These are phyloP conservation scores for Tretioscincus oriximinensis DNA, from an alignment of 2,113 vertebrate genomes.

Conservation along the genomic window DNA sequence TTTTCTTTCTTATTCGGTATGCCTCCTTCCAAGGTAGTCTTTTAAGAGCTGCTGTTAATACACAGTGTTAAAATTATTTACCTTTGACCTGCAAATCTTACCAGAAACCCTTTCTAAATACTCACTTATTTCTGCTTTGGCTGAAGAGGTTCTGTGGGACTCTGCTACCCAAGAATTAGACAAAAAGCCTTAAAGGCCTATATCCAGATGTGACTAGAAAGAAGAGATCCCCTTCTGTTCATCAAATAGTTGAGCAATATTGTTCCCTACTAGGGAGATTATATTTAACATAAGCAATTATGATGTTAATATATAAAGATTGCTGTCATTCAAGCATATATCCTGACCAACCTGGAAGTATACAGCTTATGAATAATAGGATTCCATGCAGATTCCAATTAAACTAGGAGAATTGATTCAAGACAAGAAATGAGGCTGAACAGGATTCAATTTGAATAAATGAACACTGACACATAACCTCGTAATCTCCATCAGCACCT, in stretches of 20 bases:
- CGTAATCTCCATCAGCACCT: neutral
- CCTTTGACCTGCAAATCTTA: neutral
- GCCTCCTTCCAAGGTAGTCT: neutral
- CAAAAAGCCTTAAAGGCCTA: neutral
- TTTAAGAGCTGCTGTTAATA: neutral
- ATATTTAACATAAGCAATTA: neutral
- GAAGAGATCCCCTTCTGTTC: neutral
- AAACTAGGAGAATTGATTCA: neutral
- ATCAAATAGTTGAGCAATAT: neutral
- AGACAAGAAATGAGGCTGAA: neutral
- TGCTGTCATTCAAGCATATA: neutral
- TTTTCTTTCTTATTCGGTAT: too few relatives aligned
- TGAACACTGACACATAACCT: neutral
- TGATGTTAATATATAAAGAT: neutral
- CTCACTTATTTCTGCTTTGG: neutral
- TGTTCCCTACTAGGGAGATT: too few relatives aligned
- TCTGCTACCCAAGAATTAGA: neutral
- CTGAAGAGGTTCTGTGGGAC: neutral
- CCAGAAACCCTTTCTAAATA: neutral
- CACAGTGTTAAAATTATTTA: neutral
- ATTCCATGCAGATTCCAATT: neutral
- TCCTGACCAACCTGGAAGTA: neutral
- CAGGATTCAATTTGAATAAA: accelerated
- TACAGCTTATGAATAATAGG: neutral
- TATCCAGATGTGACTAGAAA: neutral